phyloP scores from a whole-genome alignment of 2,113 vertebrate species.

The Phylloscopus trochilus region DNA sequence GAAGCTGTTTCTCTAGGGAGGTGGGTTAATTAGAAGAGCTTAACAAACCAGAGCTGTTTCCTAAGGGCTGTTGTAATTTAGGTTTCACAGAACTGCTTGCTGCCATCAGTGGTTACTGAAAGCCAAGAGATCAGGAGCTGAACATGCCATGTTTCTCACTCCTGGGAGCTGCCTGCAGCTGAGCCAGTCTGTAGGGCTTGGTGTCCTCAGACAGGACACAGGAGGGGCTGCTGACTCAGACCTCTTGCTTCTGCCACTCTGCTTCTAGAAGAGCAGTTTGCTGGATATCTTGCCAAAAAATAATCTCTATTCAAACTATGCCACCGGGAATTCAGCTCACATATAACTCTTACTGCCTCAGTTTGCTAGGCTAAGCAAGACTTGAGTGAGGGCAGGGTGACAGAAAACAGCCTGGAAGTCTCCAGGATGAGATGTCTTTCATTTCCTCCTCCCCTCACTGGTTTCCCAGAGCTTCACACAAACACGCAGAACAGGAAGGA shows the following conservation, averaged over 20 bases:
- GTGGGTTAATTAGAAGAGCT: not conserved
- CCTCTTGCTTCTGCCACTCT: not conserved
- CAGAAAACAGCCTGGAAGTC: not conserved
- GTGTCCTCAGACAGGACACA: not conserved
- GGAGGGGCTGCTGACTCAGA: not conserved
- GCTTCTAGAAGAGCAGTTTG: not conserved
- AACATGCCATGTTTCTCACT: rapidly evolving
- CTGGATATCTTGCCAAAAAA: not conserved
- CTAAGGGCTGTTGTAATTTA: not conserved
- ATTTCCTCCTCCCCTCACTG: not conserved
- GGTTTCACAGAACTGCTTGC: not conserved
- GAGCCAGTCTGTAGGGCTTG: not conserved
- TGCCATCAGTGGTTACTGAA: not conserved
- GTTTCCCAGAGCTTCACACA: not conserved
- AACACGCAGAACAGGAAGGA: not conserved
- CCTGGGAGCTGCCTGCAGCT: not conserved
- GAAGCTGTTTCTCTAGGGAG: not conserved
- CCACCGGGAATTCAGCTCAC: not conserved
- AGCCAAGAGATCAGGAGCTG: not conserved
- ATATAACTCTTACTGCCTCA: not conserved
- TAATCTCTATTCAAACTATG: not conserved
- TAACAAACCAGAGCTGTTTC: not conserved
- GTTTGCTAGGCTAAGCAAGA: not conserved
- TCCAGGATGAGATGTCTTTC: too few species aligned
- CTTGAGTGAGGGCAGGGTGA: not conserved